These are phyloP conservation scores for Cepaea hortensis DNA, from an alignment of 2,888 invertebrate genomes.

Conservation along the genomic window DNA sequence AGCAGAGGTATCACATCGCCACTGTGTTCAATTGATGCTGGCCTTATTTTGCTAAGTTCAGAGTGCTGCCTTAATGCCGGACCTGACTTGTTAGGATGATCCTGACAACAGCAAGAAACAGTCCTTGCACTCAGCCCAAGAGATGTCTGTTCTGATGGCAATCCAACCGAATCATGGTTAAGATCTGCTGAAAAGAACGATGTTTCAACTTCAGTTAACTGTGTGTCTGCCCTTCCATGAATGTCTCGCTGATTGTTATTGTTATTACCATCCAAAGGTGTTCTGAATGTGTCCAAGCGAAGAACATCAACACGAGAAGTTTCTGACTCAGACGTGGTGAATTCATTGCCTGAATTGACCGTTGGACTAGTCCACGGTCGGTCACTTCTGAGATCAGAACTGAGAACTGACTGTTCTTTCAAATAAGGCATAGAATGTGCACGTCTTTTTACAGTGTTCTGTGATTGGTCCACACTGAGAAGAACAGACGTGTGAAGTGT, in stretches of 20 bases:
- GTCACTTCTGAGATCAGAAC: conserved; percentile 15
- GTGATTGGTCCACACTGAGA: neutral
- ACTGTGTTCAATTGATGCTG: conserved; percentile 34
- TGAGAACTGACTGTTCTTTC: conserved; percentile 23
- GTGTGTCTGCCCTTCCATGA: neutral
- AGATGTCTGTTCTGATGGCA: neutral
- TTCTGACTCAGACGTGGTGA: neutral
- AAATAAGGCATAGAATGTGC: conserved; percentile 45
- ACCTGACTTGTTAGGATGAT: neutral
- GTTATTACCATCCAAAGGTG: conserved; percentile 26
- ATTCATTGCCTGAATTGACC: neutral
- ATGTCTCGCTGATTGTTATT: conserved; percentile 26
- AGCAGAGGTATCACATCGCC: conserved; percentile 41
- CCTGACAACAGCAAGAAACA: neutral
- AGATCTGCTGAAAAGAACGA: conserved; percentile 4
- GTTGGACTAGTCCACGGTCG: conserved; percentile 47
- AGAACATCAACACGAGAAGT: conserved; percentile 21
- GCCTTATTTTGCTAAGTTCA: conserved; percentile 6
- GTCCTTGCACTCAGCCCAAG: neutral
- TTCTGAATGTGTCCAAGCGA: neutral
- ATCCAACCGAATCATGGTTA: neutral
- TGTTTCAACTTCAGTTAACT: conserved; percentile 18
- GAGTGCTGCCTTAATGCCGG: neutral
- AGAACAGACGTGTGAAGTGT: conserved; percentile 35
- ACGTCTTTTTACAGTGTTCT: neutral